Evolutionary conservation across 2,888 invertebrate species (phyloP).

Genomic region (Gastrophysa polygoni): DNA sequence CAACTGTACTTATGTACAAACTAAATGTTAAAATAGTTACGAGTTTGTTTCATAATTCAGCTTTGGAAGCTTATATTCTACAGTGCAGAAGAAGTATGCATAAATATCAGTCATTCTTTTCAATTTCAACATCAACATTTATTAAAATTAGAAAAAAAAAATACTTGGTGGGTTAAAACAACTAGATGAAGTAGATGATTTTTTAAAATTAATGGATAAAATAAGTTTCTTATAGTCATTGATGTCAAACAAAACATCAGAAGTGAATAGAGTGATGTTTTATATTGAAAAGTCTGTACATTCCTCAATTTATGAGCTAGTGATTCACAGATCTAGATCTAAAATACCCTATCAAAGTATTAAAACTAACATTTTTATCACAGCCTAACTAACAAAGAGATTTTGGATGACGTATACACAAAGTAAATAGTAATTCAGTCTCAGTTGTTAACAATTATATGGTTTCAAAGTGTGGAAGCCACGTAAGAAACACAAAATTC

Average conservation of each 20-base stretch:
- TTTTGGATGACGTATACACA: neutral
- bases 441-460: neutral
- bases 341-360: neutral
- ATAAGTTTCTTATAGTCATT: no score
- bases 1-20: no score
- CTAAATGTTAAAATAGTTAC: no score
- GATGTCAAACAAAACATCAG: no score
- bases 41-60: constrained; percentile 14
- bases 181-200: neutral
- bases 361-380: neutral
- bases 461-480: no score
- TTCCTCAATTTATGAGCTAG: neutral
- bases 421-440: neutral
- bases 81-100: constrained; percentile 28
- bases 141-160: neutral
- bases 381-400: neutral
- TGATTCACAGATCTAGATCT: neutral
- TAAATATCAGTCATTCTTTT: constrained; percentile 30
- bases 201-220: neutral
- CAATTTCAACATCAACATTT: constrained; percentile 10
- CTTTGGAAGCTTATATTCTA: constrained; percentile 15
- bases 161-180: neutral
- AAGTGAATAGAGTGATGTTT: no score
- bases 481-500: no score
- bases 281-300: no score